Evolutionary conservation across 2,113 vertebrate species (phyloP), one percentile per base, ranked within the genome.

Genomic region (Mirounga angustirostris): DNA sequence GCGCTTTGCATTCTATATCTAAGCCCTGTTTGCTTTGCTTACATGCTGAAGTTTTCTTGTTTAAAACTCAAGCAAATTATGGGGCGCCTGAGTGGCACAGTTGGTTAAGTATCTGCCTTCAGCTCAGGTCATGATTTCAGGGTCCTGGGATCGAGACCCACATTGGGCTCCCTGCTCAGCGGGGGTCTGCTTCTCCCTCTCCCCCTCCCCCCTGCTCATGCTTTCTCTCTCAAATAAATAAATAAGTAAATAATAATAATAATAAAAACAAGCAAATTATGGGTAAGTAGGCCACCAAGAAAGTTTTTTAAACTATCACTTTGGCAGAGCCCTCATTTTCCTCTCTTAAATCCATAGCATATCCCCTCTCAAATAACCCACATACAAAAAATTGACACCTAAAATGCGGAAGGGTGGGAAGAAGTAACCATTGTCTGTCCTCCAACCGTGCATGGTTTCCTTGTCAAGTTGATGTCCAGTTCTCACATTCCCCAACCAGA

Each of bases 31-130:
- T 96, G 87, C 26, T 88, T 80, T 96, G 83, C 26, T 95, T 83
- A 86, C 59, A 78, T 33, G 67, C 7, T 65, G 67, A 71, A 28
- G 19, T 69, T 91, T 96, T 84, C 86, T 91, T 88, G 43, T 67
- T 83, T 92, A 78, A 95, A 95, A 50, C 54, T 50, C 81, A 85
- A 94, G 94, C 63, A 93, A 84, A 96, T 61, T 46, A 8, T 74
- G 16, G 54, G 54, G 16, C 16, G 14, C 54, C 54, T 56, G 54
- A 3, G 16, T 56, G 54, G 54, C 54, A 18, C 54, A 18, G 54
- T 7, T 56, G 54, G 54, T 56, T 56, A 18, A 56, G 54, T 15
- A 18, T 56, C 54, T 56, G 54, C 54, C 54, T 18, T 56, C 16
- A 18, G 54, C 54, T 56, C 54, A 56, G 54, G 46, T 46, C 46